Evolutionary conservation across 2,888 invertebrate genomes (phyloP).

Genomic region (Colletes collaris): DNA sequence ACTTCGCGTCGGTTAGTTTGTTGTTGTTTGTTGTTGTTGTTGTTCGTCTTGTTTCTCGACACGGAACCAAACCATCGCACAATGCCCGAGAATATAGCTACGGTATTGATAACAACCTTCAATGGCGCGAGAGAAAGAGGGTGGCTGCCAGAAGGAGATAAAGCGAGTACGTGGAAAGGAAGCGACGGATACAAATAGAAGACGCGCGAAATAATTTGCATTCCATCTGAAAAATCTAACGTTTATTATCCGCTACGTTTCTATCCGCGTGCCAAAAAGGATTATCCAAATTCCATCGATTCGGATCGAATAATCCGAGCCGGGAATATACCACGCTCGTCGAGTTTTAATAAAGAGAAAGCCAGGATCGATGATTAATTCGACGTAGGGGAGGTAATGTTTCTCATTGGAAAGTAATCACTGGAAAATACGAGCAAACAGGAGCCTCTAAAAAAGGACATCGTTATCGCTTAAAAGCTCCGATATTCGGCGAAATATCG

Average conservation of each 20-base stretch:
- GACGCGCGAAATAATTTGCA: constrained; percentile 4
- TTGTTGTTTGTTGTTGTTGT: constrained; percentile 62
- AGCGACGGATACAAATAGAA: constrained; percentile 2
- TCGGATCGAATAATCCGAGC: neutral
- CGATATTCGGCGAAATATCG: constrained; percentile 70
- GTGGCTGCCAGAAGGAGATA: constrained; percentile 18
- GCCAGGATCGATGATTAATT: constrained; percentile 20
- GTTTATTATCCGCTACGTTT: too few relatives aligned
- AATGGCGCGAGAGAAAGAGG: constrained; percentile 37
- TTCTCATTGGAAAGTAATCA: constrained; percentile 39
- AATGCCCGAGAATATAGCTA: constrained; percentile 62
- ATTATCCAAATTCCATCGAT: too few relatives aligned
- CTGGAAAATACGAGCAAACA: constrained; percentile 38
- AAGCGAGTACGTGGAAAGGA: constrained; percentile 6
- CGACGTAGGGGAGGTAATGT: constrained; percentile 23
- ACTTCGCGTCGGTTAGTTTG: constrained; percentile 67
- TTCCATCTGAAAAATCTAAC: neutral
- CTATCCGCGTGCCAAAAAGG: too few relatives aligned
- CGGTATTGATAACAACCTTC: constrained; percentile 65
- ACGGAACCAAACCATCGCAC: constrained; percentile 59
- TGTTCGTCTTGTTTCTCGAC: constrained; percentile 66
- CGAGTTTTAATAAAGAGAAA: constrained; percentile 28
- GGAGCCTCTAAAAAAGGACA: constrained; percentile 43
- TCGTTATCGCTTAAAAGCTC: constrained; percentile 57
- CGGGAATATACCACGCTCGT: neutral